A percentile compares a stretch with the other conserved stretches of the same genome.
Conservation (phyloP, 2,113 vertebrate species). For the Ornithorhynchus anatinus region DNA sequence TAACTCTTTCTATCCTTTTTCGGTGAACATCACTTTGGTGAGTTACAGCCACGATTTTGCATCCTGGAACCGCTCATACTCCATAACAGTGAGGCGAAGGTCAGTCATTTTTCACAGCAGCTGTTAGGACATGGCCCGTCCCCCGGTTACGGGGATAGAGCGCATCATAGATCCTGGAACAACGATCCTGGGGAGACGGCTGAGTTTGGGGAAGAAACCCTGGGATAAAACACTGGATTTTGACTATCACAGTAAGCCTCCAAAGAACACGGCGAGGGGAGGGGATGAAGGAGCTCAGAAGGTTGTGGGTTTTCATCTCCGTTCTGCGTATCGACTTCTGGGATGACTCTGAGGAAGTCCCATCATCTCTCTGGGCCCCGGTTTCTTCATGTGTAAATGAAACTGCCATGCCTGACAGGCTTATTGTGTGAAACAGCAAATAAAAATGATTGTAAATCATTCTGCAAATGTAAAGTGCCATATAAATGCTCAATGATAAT, state of each 20-base stretch:
- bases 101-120: no score
- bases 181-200: conserved; percentile 18
- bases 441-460: conserved; percentile 29
- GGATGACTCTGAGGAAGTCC: not conserved
- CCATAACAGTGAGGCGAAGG: no score
- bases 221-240: no score
- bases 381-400: conserved; percentile 21
- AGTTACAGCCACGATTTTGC: conserved; percentile 44
- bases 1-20: conserved; percentile 50
- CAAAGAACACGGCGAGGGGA: no score
- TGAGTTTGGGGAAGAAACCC: conserved; percentile 34
- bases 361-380: not conserved
- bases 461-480: conserved; percentile 9
- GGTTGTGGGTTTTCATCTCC: not conserved
- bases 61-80: conserved; percentile 43
- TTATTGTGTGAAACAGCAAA: conserved; percentile 13
- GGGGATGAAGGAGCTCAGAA: not conserved
- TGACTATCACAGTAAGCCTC: no score
- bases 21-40: conserved; percentile 45
- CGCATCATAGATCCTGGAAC: conserved; percentile 3
- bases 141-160: conserved; percentile 26
- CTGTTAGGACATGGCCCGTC: conserved; percentile 16
- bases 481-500: conserved; percentile 59
- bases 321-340: not conserved
- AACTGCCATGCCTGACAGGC: not conserved